phyloP scores from a whole-genome alignment of 2,797 vertebrate species.

The Syncerus caffer region DNA sequence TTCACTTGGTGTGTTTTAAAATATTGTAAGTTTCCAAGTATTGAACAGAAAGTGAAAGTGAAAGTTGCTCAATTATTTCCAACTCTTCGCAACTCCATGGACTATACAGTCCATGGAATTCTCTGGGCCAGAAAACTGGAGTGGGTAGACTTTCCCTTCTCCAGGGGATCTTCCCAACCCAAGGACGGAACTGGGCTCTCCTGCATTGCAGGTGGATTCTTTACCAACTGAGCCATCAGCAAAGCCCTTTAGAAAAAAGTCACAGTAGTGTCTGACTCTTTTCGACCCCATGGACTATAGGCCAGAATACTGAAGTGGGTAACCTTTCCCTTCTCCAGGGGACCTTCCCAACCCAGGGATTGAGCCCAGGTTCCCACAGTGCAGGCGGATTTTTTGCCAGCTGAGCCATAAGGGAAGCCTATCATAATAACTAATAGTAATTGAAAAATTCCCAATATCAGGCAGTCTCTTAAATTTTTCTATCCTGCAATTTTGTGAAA shows the following conservation, averaged over 20 bases:
- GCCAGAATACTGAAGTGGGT: neutral
- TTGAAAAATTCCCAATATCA: neutral
- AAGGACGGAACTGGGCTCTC: neutral
- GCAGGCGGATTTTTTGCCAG: neutral
- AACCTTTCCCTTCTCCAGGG: neutral
- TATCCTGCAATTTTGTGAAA: neutral
- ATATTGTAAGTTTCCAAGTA: neutral
- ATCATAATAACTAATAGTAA: slow-evolving; percentile 12
- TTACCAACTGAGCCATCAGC: neutral
- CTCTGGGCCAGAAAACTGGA: neutral
- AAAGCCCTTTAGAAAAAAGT: neutral
- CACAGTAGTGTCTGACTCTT: neutral
- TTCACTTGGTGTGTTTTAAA: slow-evolving; percentile 11
- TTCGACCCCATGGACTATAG: neutral
- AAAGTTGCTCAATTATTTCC: neutral
- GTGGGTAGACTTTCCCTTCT: neutral
- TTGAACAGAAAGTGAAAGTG: neutral
- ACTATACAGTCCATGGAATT: neutral
- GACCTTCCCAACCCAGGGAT: neutral
- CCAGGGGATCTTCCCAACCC: neutral
- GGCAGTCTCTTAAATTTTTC: neutral
- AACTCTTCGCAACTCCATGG: fast-evolving
- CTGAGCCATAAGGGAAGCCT: neutral
- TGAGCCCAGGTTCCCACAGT: neutral
- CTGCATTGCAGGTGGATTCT: neutral